Evolutionary conservation across 1,140 invertebrate genomes (phyloP).

Genomic region (Drosophila orosa): DNA sequence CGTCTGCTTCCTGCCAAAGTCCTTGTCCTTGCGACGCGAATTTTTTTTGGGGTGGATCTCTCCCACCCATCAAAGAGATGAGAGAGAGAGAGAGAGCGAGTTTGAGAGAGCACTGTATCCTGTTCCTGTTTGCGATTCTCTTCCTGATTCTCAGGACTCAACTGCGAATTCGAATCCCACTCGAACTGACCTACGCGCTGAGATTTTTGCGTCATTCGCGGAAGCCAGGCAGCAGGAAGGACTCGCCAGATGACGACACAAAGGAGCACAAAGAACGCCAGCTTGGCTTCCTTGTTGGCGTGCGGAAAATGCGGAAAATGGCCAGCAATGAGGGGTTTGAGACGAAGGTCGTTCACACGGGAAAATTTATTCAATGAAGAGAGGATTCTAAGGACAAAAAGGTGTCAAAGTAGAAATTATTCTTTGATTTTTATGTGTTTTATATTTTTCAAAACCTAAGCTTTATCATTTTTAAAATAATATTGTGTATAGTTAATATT

Average conservation of each 20-base stretch:
- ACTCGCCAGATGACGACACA: slow-evolving; percentile 49
- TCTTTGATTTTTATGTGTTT: background rate
- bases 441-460: background rate
- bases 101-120: slow-evolving; percentile 11
- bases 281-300: slow-evolving; percentile 23
- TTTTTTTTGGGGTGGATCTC: slow-evolving; percentile 49
- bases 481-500: background rate
- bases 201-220: slow-evolving; percentile 51
- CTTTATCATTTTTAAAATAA: background rate
- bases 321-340: background rate
- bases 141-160: slow-evolving; percentile 16
- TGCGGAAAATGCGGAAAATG: slow-evolving; percentile 19
- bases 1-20: slow-evolving; percentile 39
- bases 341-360: slow-evolving; percentile 43
- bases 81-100: background rate
- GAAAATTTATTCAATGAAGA: background rate
- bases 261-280: slow-evolving; percentile 46
- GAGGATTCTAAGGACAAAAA: background rate
- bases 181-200: slow-evolving; percentile 37
- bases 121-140: slow-evolving; percentile 33
- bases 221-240: slow-evolving; percentile 38
- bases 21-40: slow-evolving; percentile 42
- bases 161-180: slow-evolving; percentile 2
- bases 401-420: background rate
- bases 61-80: slow-evolving; percentile 33